These are phyloP conservation scores for Lipotes vexillifer DNA, from an alignment of 2,113 vertebrate genomes.

Conservation along the genomic window DNA sequence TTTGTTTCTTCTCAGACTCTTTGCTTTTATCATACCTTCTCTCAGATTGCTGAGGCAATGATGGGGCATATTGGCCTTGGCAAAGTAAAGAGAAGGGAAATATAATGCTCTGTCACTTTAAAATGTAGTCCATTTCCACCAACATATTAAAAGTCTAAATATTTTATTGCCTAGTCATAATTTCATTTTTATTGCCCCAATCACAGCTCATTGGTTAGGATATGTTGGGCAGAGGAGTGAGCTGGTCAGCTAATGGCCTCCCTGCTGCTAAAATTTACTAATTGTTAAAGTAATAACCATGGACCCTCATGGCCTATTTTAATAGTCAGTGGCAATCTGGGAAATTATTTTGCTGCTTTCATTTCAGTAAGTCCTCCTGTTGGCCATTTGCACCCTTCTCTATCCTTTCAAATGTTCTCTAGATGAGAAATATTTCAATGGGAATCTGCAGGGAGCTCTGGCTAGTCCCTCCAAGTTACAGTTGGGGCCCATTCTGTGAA, in stretches of 20 bases:
- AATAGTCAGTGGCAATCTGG: slow-evolving; percentile 79
- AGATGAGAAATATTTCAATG: slow-evolving; percentile 65
- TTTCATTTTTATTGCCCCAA: slow-evolving; percentile 81
- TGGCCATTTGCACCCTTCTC: slow-evolving; percentile 58
- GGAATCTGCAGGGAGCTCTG: slow-evolving; percentile 51
- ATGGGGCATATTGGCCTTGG: slow-evolving; percentile 17
- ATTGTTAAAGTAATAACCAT: slow-evolving; percentile 84
- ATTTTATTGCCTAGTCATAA: slow-evolving; percentile 79
- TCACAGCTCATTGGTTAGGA: slow-evolving; percentile 82
- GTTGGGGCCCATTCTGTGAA: neutral
- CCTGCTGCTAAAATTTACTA: slow-evolving; percentile 84
- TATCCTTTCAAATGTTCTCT: slow-evolving; percentile 59
- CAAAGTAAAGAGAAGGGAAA: slow-evolving; percentile 51
- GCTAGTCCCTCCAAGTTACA: slow-evolving; percentile 19
- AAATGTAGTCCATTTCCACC: slow-evolving; percentile 64
- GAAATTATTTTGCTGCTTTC: slow-evolving; percentile 78
- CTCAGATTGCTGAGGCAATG: neutral
- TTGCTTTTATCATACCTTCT: neutral
- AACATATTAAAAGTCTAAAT: slow-evolving; percentile 75
- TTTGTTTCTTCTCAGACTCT: neutral
- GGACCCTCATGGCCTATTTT: slow-evolving; percentile 75
- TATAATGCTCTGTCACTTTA: slow-evolving; percentile 57
- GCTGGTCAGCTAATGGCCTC: slow-evolving; percentile 81
- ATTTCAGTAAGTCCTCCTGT: slow-evolving; percentile 65
- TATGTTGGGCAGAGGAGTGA: slow-evolving; percentile 80